Evolutionary conservation across 1,140 invertebrate species (phyloP).

Genomic region (Lepidotrigona ventralis): DNA sequence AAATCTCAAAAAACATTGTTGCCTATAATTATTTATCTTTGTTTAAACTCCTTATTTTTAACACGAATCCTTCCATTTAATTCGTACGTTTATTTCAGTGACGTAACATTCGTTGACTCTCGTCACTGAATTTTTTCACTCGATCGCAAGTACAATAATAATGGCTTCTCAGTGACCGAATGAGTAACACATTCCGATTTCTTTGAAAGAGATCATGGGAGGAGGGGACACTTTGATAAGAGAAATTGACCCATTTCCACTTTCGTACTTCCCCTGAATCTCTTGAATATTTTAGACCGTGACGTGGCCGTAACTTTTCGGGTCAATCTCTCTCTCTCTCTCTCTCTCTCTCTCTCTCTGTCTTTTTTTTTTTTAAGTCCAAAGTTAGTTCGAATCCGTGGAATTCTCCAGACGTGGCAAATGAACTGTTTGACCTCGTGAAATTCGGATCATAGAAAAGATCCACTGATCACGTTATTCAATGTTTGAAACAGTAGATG

Average conservation of each 20-base stretch:
- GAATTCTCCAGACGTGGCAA: constrained; percentile 3
- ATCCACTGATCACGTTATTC: neutral
- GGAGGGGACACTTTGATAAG: neutral
- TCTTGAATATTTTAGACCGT: constrained; percentile 22
- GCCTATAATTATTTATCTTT: no score
- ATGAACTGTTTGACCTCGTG: constrained; percentile 14
- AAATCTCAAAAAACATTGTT: no score
- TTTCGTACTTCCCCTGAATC: constrained; percentile 16
- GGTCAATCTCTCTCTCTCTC: neutral
- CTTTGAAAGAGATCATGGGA: neutral
- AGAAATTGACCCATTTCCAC: constrained; percentile 30
- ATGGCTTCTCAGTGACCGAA: neutral
- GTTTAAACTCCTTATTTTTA: no score
- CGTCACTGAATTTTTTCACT: no score
- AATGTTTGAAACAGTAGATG: neutral
- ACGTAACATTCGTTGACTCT: no score
- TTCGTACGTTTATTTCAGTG: no score
- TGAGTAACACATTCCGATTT: neutral
- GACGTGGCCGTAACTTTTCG: neutral
- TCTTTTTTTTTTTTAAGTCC: no score
- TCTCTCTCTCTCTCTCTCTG: neutral
- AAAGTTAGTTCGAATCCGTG: constrained; percentile 6
- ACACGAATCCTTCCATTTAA: no score
- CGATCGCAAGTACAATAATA: neutral
- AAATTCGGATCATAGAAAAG: neutral